phyloP scores from a whole-genome alignment of 2,797 vertebrate species.

The Notolabrus celidotus region DNA sequence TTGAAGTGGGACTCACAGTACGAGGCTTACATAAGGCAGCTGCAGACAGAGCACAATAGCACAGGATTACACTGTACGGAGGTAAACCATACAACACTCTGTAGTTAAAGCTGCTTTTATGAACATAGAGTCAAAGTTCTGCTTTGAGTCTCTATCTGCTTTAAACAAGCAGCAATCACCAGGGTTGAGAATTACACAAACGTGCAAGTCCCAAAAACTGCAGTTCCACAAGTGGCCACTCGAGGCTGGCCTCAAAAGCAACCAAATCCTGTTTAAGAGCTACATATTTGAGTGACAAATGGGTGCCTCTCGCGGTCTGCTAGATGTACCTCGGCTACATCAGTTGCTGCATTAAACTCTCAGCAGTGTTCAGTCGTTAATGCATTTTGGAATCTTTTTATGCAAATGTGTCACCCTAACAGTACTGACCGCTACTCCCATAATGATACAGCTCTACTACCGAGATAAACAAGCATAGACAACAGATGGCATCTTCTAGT shows the following conservation, averaged over 20 bases:
- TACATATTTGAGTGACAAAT: not conserved
- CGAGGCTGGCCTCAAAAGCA: not conserved
- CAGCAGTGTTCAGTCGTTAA: not conserved
- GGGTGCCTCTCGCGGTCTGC: too few relatives aligned
- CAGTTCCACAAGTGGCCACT: not conserved
- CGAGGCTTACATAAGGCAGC: slow-evolving; percentile 53
- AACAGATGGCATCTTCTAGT: too few relatives aligned
- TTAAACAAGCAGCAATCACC: not conserved
- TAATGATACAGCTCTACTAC: too few relatives aligned
- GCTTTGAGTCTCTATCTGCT: not conserved
- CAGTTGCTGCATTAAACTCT: too few relatives aligned
- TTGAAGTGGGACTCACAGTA: slow-evolving; percentile 69
- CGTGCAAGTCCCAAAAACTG: not conserved
- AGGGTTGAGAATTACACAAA: not conserved
- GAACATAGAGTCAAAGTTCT: slow-evolving; percentile 36
- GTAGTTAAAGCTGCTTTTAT: slow-evolving; percentile 34
- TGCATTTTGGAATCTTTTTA: not conserved
- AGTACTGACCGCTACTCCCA: too few relatives aligned
- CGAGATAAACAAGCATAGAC: too few relatives aligned
- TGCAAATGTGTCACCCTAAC: too few relatives aligned
- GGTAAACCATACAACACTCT: slow-evolving; percentile 22
- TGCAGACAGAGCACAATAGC: slow-evolving; percentile 63
- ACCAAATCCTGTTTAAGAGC: not conserved
- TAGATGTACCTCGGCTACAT: too few relatives aligned
- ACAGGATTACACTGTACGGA: slow-evolving; percentile 51